Conservation (phyloP, 2,113 vertebrate species). For the Polypterus senegalus region DNA sequence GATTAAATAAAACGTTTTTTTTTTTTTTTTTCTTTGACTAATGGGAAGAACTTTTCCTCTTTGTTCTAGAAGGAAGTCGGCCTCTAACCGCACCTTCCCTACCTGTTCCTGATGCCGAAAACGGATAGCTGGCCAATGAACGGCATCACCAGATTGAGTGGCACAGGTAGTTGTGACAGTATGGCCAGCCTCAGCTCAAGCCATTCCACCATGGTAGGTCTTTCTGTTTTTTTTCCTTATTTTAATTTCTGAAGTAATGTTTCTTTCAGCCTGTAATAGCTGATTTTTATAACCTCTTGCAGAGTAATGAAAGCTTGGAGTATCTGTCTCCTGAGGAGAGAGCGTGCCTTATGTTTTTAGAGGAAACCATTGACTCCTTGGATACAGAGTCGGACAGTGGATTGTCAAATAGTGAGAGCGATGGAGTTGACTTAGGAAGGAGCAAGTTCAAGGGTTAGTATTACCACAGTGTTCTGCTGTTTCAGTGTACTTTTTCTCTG, state of each 20-base stretch:
- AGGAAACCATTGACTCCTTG: slow-evolving; percentile 81
- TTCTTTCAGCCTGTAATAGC: not conserved
- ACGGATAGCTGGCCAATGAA: slow-evolving; percentile 61
- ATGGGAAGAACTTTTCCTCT: no score
- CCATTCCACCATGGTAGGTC: slow-evolving; percentile 58
- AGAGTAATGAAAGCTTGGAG: slow-evolving; percentile 73
- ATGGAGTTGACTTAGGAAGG: slow-evolving; percentile 26
- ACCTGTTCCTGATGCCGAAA: slow-evolving; percentile 58
- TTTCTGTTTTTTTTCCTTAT: not conserved
- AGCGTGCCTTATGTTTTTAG: slow-evolving; percentile 82
- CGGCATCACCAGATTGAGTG: slow-evolving; percentile 36
- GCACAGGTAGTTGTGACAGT: slow-evolving; percentile 64
- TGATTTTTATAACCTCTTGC: slow-evolving; percentile 10
- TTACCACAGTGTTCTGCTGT: not conserved
- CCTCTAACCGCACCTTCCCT: slow-evolving; percentile 9
- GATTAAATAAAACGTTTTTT: no score
- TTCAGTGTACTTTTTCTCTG: not conserved
- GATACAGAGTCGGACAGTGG: slow-evolving; percentile 68
- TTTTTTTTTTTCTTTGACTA: no score
- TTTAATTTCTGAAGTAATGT: not conserved
- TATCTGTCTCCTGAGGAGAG: slow-evolving; percentile 80
- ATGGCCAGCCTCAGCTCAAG: slow-evolving; percentile 57
- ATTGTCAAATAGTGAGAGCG: slow-evolving; percentile 51
- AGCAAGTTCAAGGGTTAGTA: slow-evolving; percentile 33
- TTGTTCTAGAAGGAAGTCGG: not conserved